Conservation (phyloP, 1,140 invertebrate genomes). For the Drosophila navojoa region DNA sequence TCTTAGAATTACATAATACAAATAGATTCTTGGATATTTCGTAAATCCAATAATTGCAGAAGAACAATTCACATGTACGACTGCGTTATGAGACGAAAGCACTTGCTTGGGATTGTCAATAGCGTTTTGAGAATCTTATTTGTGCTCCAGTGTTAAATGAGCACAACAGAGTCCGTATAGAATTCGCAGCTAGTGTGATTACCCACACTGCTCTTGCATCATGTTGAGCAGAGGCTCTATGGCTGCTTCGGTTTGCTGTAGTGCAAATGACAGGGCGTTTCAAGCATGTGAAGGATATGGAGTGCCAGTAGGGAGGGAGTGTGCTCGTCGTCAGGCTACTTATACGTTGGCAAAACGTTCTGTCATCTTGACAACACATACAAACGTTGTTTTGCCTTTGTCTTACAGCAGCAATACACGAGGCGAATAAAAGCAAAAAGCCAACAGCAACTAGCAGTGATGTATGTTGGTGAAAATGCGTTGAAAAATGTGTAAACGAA, state of each 20-base stretch:
- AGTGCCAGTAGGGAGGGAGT: conserved; percentile 1
- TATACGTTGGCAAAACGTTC: conserved; percentile 69
- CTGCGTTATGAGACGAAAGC: too few species aligned
- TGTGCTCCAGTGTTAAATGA: neutral
- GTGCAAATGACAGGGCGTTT: conserved; percentile 74
- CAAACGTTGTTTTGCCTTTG: conserved; percentile 33
- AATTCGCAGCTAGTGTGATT: neutral
- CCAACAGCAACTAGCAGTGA: neutral
- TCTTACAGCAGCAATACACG: conserved; percentile 15
- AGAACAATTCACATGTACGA: too few species aligned
- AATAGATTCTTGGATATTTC: too few species aligned
- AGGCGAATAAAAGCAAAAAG: conserved; percentile 22
- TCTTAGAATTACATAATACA: too few species aligned
- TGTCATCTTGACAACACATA: conserved; percentile 70
- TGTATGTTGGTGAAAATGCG: conserved; percentile 36
- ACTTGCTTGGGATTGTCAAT: too few species aligned
- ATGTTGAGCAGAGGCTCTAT: conserved; percentile 10
- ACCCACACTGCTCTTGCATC: conserved; percentile 16
- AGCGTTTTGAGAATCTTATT: neutral
- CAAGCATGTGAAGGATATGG: conserved; percentile 24
- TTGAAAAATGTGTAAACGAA: conserved; percentile 52
- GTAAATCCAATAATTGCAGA: too few species aligned
- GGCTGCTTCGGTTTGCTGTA: neutral
- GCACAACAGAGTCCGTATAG: conserved; percentile 4
- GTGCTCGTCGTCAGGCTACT: conserved; percentile 54